Conservation (phyloP, 2,797 vertebrate species). For the Decapterus maruadsi region DNA sequence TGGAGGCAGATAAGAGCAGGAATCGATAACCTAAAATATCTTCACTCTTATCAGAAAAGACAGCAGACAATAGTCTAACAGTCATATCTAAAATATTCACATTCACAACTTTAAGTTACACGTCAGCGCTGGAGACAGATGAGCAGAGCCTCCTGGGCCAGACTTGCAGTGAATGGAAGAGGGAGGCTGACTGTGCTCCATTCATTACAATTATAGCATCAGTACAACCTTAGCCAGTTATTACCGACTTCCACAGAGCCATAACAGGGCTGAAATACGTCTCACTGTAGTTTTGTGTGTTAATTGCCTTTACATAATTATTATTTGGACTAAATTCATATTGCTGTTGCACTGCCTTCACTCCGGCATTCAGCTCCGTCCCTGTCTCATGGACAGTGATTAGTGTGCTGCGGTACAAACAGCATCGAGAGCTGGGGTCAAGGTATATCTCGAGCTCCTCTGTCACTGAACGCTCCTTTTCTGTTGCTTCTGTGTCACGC, state of each 20-base stretch:
- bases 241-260: not conserved
- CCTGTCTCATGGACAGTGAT: conserved; percentile 63
- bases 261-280: conserved; percentile 9
- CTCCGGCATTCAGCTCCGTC: conserved; percentile 35
- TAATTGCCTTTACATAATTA: conserved; percentile 11
- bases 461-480: conserved; percentile 25
- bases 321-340: conserved; percentile 4
- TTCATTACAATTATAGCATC: conserved; percentile 31
- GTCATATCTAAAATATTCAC: conserved; percentile 4
- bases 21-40: not conserved
- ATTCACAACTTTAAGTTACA: conserved; percentile 13
- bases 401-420: conserved; percentile 73
- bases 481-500: conserved; percentile 2
- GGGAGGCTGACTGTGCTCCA: conserved; percentile 16
- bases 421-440: conserved; percentile 33
- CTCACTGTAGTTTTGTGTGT: not conserved
- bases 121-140: conserved; percentile 17
- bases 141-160: conserved; percentile 22
- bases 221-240: conserved; percentile 3
- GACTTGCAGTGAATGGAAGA: conserved; percentile 45
- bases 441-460: conserved; percentile 18
- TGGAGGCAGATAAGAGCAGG: not conserved
- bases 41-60: not conserved
- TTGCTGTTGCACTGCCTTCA: conserved; percentile 44
- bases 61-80: not conserved